Conservation (phyloP, 2,888 invertebrate species). For the Dusona sp. region DNA sequence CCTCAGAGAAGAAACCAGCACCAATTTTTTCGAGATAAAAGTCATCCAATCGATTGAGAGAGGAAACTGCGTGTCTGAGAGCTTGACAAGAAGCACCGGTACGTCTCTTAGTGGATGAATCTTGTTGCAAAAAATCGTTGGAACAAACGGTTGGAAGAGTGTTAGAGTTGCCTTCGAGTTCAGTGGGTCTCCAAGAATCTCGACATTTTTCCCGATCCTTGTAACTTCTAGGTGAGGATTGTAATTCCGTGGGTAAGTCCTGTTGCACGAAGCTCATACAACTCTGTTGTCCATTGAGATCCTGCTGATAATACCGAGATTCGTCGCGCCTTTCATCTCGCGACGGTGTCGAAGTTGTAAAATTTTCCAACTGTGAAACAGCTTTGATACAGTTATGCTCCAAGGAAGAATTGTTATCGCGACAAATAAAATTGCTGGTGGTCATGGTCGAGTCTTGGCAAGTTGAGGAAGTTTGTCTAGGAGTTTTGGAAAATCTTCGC, state of each 20-base stretch:
- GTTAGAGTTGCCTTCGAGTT: constrained; percentile 76
- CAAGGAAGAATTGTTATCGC: constrained; percentile 2
- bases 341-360: constrained; percentile 72
- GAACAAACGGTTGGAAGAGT: constrained; percentile 69
- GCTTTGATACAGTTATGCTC: constrained; percentile 23
- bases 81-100: constrained; percentile 95
- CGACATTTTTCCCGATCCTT: constrained; percentile 82
- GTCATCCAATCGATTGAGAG: constrained; percentile 96
- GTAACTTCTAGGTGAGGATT: constrained; percentile 80
- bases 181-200: constrained; percentile 83
- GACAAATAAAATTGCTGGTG: not conserved
- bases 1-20: constrained; percentile 98
- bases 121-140: constrained; percentile 73
- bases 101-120: constrained; percentile 78
- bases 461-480: constrained; percentile 25
- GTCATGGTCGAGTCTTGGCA: constrained; percentile 14
- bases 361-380: constrained; percentile 62
- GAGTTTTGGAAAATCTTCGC: constrained; percentile 49
- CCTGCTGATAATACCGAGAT: constrained; percentile 64
- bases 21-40: constrained; percentile 97
- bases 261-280: constrained; percentile 74
- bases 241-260: constrained; percentile 81
- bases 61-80: constrained; percentile 95
- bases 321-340: constrained; percentile 73
- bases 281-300: constrained; percentile 74